phyloP scores from a whole-genome alignment of 2,113 vertebrate species.

The Ceyx margarethae region DNA sequence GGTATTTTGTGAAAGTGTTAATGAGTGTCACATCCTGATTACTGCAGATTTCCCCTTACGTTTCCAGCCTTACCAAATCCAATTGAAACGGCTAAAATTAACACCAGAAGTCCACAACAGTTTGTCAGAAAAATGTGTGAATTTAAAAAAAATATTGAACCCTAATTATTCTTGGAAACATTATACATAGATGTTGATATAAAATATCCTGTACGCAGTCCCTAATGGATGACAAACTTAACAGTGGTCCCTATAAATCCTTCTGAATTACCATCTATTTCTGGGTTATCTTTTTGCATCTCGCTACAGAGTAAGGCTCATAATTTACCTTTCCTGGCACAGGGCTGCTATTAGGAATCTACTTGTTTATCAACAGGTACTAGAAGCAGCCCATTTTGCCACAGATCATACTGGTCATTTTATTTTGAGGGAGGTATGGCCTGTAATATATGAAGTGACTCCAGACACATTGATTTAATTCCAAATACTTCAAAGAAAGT shows the following conservation, averaged over 20 bases:
- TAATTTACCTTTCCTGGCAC: neutral
- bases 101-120: neutral
- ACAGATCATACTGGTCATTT: neutral
- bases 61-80: constrained; percentile 31
- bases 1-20: constrained; percentile 51
- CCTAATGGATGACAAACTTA: neutral
- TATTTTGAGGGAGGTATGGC: neutral
- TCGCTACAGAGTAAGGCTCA: neutral
- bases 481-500: neutral
- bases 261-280: neutral
- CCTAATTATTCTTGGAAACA: constrained; percentile 4
- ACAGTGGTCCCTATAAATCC: neutral
- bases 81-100: constrained; percentile 40
- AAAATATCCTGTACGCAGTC: neutral
- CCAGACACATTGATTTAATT: neutral
- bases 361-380: neutral
- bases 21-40: constrained; percentile 52
- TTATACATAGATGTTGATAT: neutral
- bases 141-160: neutral
- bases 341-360: neutral
- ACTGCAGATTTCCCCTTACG: constrained; percentile 22
- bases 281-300: neutral
- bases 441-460: neutral
- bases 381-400: neutral
- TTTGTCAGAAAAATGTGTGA: constrained; percentile 20